A percentile compares a stretch with the other conserved stretches of the same genome.
These are phyloP conservation scores for Epinephelus coioides DNA, from an alignment of 2,797 vertebrate species.

Conservation along the genomic window DNA sequence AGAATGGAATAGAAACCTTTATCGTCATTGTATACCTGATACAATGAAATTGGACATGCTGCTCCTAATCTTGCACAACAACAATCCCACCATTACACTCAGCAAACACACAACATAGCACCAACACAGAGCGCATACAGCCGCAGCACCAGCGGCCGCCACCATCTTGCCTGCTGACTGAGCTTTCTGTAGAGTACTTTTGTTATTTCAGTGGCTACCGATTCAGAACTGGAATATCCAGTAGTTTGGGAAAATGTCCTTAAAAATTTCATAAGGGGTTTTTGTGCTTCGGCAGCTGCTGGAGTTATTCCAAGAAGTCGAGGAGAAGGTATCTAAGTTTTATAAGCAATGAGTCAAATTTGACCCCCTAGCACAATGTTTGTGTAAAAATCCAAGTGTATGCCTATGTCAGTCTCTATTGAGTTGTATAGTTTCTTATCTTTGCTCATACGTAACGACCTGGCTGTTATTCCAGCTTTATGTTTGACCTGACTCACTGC, in stretches of 20 bases:
- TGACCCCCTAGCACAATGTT: not conserved
- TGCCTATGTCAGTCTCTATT: not conserved
- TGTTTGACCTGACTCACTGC: constrained; percentile 21
- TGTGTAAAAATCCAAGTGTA: not conserved
- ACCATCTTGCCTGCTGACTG: not conserved
- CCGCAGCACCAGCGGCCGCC: too few relatives aligned
- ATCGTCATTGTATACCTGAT: too few relatives aligned
- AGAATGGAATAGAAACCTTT: too few relatives aligned
- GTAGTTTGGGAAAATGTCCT: constrained; percentile 1
- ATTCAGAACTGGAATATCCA: not conserved
- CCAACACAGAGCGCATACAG: too few relatives aligned
- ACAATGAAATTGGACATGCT: too few relatives aligned
- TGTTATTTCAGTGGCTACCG: not conserved
- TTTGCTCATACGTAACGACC: not conserved
- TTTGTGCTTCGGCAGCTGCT: constrained; percentile 8
- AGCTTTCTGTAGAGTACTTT: not conserved
- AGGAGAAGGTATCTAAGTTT: constrained; percentile 1
- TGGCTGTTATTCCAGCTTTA: not conserved
- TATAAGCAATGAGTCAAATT: constrained; percentile 15
- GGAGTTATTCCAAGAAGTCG: constrained; percentile 13
- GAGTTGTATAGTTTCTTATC: constrained; percentile 3
- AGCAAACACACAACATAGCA: too few relatives aligned
- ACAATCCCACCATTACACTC: too few relatives aligned
- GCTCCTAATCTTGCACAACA: too few relatives aligned
- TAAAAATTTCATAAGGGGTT: not conserved